phyloP scores from a whole-genome alignment of 1,140 invertebrate species.

The Pseudomyrmex gracilis region DNA sequence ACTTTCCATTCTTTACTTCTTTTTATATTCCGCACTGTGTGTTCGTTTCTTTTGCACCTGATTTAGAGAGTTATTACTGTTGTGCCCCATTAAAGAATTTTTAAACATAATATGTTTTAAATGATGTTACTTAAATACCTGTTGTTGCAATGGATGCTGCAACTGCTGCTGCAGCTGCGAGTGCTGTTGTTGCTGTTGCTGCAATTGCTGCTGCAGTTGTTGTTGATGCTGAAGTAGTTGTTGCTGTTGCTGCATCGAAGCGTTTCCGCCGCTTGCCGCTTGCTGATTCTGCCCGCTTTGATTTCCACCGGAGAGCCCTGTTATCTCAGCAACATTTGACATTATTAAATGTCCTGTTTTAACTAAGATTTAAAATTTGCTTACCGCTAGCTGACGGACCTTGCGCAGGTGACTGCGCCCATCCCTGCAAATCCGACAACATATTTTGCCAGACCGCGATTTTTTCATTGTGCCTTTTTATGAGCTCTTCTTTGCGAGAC shows the following conservation, averaged over 20 bases:
- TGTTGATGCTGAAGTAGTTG: conserved; percentile 85
- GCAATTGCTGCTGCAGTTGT: conserved; percentile 82
- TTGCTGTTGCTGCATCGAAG: conserved; percentile 78
- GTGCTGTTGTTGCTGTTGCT: conserved; percentile 86
- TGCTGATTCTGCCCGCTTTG: conserved; percentile 76
- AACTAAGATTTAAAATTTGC: conserved; percentile 52
- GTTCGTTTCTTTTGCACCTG: conserved; percentile 1
- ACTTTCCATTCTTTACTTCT: not conserved
- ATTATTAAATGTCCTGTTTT: conserved; percentile 58
- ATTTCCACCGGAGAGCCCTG: conserved; percentile 78
- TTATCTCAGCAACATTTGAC: conserved; percentile 62
- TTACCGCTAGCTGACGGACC: conserved; percentile 84
- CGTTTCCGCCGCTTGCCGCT: conserved; percentile 73
- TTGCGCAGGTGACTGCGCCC: conserved; percentile 85
- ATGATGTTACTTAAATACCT: conserved; percentile 78
- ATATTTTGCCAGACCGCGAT: conserved; percentile 95
- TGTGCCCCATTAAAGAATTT: conserved; percentile 20
- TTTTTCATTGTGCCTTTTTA: conserved; percentile 96
- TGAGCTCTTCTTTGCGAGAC: conserved; percentile 93
- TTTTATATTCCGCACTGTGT: not conserved
- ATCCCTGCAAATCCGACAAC: conserved; percentile 90
- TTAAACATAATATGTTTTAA: conserved; percentile 58
- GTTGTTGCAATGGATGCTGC: conserved; percentile 77
- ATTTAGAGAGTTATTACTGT: conserved; percentile 34
- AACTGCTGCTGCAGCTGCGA: conserved; percentile 83